Evolutionary conservation across 2,113 vertebrate species (phyloP).

Genomic region (Forbesichthys agassizii): DNA sequence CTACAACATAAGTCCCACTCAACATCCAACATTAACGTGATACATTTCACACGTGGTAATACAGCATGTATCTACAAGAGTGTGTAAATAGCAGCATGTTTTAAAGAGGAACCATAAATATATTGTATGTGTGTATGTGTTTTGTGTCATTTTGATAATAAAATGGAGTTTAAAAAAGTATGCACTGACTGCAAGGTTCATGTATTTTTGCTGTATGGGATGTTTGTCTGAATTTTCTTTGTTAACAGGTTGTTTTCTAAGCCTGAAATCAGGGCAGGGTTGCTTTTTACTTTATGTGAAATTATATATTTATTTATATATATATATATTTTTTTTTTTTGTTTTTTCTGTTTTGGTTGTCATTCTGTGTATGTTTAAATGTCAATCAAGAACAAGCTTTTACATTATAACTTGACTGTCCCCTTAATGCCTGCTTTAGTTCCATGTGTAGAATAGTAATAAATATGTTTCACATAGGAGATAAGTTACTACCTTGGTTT

Average conservation of each 20-base stretch:
- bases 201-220: slow-evolving; percentile 64
- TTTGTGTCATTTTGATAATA: slow-evolving; percentile 80
- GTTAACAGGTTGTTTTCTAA: slow-evolving; percentile 35
- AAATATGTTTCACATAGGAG: background rate
- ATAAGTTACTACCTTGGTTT: slow-evolving; percentile 35
- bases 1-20: slow-evolving; percentile 24
- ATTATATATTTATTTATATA: background rate
- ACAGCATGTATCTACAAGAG: slow-evolving; percentile 83
- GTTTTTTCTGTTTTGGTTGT: background rate
- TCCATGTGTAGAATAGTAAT: background rate
- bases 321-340: slow-evolving; percentile 10
- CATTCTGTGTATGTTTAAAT: background rate
- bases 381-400: too few species aligned
- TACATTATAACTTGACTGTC: too few species aligned
- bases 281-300: slow-evolving; percentile 43
- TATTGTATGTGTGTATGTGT: slow-evolving; percentile 78
- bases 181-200: slow-evolving; percentile 74
- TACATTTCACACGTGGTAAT: slow-evolving; percentile 70
- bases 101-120: slow-evolving; percentile 74
- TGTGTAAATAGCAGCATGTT: slow-evolving; percentile 89
- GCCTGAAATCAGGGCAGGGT: slow-evolving; percentile 32
- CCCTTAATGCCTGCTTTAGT: background rate
- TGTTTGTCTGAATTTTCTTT: slow-evolving; percentile 53
- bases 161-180: slow-evolving; percentile 67
- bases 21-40: slow-evolving; percentile 61